Conservation (phyloP, 2,113 vertebrate species). For the Andinoacara biseriatus region DNA sequence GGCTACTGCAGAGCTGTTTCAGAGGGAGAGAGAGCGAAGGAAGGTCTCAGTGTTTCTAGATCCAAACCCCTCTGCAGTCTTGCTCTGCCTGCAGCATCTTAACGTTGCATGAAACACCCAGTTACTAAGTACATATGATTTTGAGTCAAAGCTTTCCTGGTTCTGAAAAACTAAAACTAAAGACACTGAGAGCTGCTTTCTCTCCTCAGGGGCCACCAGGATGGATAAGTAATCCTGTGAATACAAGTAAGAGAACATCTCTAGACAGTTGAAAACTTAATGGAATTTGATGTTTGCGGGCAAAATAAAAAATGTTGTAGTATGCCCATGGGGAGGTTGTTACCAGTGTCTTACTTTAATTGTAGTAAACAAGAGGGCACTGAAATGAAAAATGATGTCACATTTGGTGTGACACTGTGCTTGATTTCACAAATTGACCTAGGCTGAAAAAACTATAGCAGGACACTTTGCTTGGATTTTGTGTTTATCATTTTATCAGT, state of each 20-base stretch:
- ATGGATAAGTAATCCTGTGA: slow-evolving; percentile 39
- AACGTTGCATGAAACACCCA: slow-evolving; percentile 45
- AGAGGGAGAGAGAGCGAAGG: slow-evolving; percentile 19
- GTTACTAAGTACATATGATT: slow-evolving; percentile 44
- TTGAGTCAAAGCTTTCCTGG: slow-evolving; percentile 34
- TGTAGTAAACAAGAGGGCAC: slow-evolving; percentile 10
- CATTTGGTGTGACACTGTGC: neutral
- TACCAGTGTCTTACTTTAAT: neutral
- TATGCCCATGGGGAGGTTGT: neutral
- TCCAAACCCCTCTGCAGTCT: slow-evolving; percentile 15
- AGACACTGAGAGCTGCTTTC: slow-evolving; percentile 32
- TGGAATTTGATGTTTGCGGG: slow-evolving; percentile 20
- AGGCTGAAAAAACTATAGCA: neutral
- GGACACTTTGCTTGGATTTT: slow-evolving; percentile 8
- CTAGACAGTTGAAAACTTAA: slow-evolving; percentile 21
- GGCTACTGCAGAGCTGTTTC: slow-evolving; percentile 61
- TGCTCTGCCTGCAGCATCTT: slow-evolving; percentile 37
- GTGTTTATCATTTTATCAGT: slow-evolving; percentile 32
- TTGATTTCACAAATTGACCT: slow-evolving; percentile 4
- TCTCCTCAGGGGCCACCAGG: slow-evolving; percentile 45
- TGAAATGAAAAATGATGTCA: slow-evolving; percentile 12
- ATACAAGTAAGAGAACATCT: slow-evolving; percentile 21
- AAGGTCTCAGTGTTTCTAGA: slow-evolving; percentile 25
- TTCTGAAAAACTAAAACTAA: slow-evolving; percentile 37
- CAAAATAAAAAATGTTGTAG: slow-evolving; percentile 8